Conservation (phyloP, 23 tunicate genomes). For the Botrylloides violaceus region DNA sequence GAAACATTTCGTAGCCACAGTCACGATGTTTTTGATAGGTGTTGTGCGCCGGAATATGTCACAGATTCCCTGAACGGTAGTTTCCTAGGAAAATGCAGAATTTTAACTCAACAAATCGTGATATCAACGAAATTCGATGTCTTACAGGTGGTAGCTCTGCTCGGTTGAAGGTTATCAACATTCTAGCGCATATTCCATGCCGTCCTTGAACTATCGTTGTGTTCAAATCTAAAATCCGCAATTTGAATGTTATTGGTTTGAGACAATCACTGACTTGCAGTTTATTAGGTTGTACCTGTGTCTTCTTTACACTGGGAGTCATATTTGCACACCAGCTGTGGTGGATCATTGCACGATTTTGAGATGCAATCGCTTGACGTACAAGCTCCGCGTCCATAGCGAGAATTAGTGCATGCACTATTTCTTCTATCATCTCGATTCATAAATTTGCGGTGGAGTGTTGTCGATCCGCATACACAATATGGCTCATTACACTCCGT, state of each 20-base stretch:
- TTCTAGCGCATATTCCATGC: background rate
- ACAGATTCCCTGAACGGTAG: background rate
- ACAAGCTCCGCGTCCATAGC: background rate
- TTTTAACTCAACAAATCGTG: background rate
- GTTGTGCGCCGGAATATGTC: background rate
- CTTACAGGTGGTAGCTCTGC: background rate
- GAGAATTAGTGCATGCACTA: background rate
- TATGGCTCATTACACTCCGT: slow-evolving; percentile 2
- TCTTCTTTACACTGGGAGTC: background rate
- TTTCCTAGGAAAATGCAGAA: background rate
- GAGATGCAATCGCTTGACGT: background rate
- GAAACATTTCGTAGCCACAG: background rate
- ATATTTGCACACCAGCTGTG: background rate
- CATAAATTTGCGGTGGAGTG: slow-evolving; percentile 5
- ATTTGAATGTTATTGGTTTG: too few relatives aligned
- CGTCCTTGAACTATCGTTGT: background rate
- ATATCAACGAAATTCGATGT: too few relatives aligned
- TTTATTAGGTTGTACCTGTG: too few relatives aligned
- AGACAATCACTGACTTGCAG: too few relatives aligned
- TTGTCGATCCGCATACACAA: background rate
- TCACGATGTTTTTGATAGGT: background rate
- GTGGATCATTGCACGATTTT: background rate
- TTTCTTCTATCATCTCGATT: background rate
- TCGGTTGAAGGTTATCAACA: background rate
- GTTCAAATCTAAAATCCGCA: background rate